Conservation (phyloP, 2,888 invertebrate genomes). For the Drosophila stalkeri region DNA sequence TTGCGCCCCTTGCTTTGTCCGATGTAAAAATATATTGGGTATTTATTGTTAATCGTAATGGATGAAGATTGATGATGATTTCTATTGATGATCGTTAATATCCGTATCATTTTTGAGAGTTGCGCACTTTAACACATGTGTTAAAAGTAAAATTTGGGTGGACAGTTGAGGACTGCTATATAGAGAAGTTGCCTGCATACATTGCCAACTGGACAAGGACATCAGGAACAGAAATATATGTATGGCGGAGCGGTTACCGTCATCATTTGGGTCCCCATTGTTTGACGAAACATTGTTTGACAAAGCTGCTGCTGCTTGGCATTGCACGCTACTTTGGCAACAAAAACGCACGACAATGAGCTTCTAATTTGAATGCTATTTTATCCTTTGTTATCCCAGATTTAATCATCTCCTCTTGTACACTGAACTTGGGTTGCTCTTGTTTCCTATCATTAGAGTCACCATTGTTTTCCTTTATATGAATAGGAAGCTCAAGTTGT, state of each 20-base stretch:
- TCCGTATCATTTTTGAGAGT: slow-evolving; percentile 35
- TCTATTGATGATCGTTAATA: slow-evolving; percentile 65
- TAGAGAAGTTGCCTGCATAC: not conserved
- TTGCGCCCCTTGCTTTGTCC: slow-evolving; percentile 10
- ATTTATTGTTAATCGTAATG: slow-evolving; percentile 58
- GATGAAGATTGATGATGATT: slow-evolving; percentile 73
- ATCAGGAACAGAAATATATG: slow-evolving; percentile 3
- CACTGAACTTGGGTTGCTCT: slow-evolving; percentile 18
- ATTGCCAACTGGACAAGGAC: not conserved
- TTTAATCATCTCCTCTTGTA: slow-evolving; percentile 68
- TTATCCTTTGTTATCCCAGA: slow-evolving; percentile 71
- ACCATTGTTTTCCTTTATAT: slow-evolving; percentile 63
- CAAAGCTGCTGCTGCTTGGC: slow-evolving; percentile 51
- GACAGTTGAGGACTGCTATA: not conserved
- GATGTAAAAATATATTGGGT: slow-evolving; percentile 52
- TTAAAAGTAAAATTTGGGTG: not conserved
- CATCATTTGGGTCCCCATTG: slow-evolving; percentile 75
- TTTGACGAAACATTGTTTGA: slow-evolving; percentile 54
- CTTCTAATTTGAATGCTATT: slow-evolving; percentile 78
- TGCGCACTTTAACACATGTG: slow-evolving; percentile 7
- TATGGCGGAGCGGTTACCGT: slow-evolving; percentile 32
- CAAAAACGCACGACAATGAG: slow-evolving; percentile 72
- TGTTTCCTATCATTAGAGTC: slow-evolving; percentile 74
- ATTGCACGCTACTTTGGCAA: slow-evolving; percentile 65
- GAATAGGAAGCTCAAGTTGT: slow-evolving; percentile 53